These are phyloP conservation scores for Aphis craccivora DNA, from an alignment of 1,140 invertebrate genomes.

Conservation along the genomic window DNA sequence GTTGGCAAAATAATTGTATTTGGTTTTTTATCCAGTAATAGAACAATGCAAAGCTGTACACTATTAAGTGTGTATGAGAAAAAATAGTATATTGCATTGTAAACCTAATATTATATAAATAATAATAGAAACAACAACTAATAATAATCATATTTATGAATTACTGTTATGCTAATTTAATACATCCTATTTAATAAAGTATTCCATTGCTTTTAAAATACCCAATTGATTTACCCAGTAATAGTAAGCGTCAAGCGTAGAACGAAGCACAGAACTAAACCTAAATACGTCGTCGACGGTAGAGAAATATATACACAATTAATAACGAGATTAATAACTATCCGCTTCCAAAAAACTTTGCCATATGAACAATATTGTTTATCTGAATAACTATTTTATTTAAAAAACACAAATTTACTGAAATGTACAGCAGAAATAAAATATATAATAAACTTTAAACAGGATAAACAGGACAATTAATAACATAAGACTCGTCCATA, in stretches of 20 bases:
- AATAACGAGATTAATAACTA: background rate
- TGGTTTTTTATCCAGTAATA: background rate
- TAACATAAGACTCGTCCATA: background rate
- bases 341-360: background rate
- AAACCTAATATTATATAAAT: background rate
- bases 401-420: background rate
- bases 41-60: background rate
- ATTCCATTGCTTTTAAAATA: background rate
- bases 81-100: background rate
- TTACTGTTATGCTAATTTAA: background rate
- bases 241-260: background rate
- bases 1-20: background rate
- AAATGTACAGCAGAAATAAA: background rate
- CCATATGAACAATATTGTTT: background rate
- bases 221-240: background rate
- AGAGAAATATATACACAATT: background rate
- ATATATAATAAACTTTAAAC: background rate
- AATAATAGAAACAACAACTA: background rate
- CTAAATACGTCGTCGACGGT: no score
- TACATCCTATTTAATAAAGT: background rate
- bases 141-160: background rate
- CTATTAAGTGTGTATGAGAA: background rate
- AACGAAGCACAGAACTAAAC: background rate
- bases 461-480: background rate
- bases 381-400: background rate